Evolutionary conservation across 2,888 invertebrate genomes (phyloP).

Genomic region (Drosophila sordidula): DNA sequence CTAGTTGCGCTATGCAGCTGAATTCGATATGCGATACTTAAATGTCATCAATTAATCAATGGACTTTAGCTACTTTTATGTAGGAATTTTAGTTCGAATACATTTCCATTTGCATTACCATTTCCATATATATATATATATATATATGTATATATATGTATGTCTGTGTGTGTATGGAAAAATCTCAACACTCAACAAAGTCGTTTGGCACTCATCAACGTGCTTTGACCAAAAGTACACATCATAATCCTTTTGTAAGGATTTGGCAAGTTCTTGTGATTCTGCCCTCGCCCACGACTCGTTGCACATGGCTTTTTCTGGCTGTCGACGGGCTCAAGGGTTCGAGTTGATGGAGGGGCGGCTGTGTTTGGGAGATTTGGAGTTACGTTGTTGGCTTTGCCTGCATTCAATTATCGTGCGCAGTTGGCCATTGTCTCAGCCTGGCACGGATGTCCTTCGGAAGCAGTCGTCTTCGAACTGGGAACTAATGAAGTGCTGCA

Average conservation of each 20-base stretch:
- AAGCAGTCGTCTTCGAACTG: slow-evolving; percentile 56
- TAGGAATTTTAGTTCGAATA: slow-evolving; percentile 12
- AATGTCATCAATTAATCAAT: slow-evolving; percentile 55
- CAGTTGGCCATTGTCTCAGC: slow-evolving; percentile 81
- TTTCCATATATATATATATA: slow-evolving; percentile 4
- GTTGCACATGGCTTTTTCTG: slow-evolving; percentile 60
- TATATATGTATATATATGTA: background rate
- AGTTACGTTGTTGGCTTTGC: slow-evolving; percentile 41
- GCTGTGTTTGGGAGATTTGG: slow-evolving; percentile 7
- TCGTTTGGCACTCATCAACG: slow-evolving; percentile 68
- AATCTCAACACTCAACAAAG: slow-evolving; percentile 53
- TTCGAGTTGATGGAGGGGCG: background rate
- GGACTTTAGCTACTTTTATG: slow-evolving; percentile 32
- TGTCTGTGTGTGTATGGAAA: slow-evolving; percentile 16
- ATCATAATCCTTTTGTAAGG: slow-evolving; percentile 80
- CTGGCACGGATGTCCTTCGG: slow-evolving; percentile 59
- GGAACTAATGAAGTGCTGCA: slow-evolving; percentile 81
- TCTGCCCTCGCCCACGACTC: slow-evolving; percentile 31
- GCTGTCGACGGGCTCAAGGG: slow-evolving; percentile 15
- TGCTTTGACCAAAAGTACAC: slow-evolving; percentile 78
- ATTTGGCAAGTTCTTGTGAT: slow-evolving; percentile 71
- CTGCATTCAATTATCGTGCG: slow-evolving; percentile 76
- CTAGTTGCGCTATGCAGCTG: slow-evolving; percentile 14
- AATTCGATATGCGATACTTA: slow-evolving; percentile 14
- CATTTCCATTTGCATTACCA: slow-evolving; percentile 36